Percentiles rank a stretch among this genome's conserved stretches.
Evolutionary conservation across 2,113 vertebrate genomes (phyloP).

Genomic region (Mustela nigripes): DNA sequence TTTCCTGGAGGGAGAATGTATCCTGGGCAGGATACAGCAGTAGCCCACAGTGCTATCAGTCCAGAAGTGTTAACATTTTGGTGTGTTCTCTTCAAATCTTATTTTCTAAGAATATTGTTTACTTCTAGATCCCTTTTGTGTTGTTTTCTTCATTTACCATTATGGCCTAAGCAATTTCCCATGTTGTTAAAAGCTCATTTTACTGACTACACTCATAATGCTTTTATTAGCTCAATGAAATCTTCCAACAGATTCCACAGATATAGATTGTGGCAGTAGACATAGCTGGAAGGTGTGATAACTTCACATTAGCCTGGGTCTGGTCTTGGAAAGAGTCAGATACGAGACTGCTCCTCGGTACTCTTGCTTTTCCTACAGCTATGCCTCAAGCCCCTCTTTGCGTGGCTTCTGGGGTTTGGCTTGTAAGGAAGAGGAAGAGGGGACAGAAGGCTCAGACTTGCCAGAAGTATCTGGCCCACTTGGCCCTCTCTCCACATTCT

Average conservation of each 20-base stretch:
- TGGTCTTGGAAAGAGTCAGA: neutral
- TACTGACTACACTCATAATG: neutral
- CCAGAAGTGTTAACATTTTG: neutral
- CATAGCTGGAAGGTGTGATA: neutral
- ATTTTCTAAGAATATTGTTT: slow-evolving; percentile 26
- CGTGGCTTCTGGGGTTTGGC: neutral
- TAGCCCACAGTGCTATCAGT: neutral
- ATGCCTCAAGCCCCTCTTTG: neutral
- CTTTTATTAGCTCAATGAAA: neutral
- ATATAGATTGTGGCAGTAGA: neutral
- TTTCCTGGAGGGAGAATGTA: neutral
- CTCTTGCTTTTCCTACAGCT: neutral
- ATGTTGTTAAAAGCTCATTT: slow-evolving; percentile 23
- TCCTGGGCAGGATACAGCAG: neutral
- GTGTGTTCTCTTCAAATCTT: neutral
- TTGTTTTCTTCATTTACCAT: neutral
- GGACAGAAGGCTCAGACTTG: neutral
- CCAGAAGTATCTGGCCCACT: neutral
- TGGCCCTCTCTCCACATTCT: neutral
- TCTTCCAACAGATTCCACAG: neutral
- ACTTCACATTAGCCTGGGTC: neutral
- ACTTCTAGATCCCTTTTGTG: neutral
- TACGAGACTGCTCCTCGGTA: neutral
- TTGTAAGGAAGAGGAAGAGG: neutral
- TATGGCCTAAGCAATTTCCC: neutral